Base-by-base conservation (phyloP, 1,140 invertebrate genomes). In the Apocrypta bakeri region DNA sequence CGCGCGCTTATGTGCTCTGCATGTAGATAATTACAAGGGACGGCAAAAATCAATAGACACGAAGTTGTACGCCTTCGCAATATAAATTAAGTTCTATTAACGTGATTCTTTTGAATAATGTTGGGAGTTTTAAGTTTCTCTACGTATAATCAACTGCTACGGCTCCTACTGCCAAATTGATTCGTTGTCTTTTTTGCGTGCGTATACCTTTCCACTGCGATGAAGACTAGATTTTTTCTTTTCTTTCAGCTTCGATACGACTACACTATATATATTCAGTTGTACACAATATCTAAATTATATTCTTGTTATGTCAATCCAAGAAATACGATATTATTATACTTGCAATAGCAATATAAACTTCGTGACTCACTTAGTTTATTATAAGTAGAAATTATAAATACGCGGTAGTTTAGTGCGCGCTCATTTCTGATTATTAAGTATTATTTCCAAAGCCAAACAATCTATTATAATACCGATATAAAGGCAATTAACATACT, bases 11-110 rank as follows among this genome's bases (percentile, higher is more conserved):
- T 82, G 74, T 82, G 81, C 73, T 77, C 72, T 61, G 80, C 80
- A 78, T 82, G 81, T 82, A 78, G 81, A 83, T 83, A 83, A 83
- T 83, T 83, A 83, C 81, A 79, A 82, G 81, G 76, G 81, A 79
- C 81, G 75, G 81, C 33, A 56, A 83, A 83, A 83, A 83, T 83
- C 81, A 83, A 83, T 83, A 83, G 75, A 66, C 31, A 63, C 74
- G 66, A 27, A 79, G 81, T 64, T 31, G 56, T 79, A 79, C 69
- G 76, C 75, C 81, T 83, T 79, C 37, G 81, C 76, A 83, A 79
- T 79, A 82, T 82, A 78, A 82, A 82, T 82, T 78, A 78, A 82
- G 81, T 73, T 78, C 81, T 71, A 82, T 82, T 82, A 82, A 77
- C 81, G 81, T 82, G 81, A 82, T 82, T 82, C 82, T 83, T 79